Evolutionary conservation across 2,113 vertebrate genomes (phyloP), one percentile per base, ranked within the genome.

Genomic region (Rhinoderma darwinii): DNA sequence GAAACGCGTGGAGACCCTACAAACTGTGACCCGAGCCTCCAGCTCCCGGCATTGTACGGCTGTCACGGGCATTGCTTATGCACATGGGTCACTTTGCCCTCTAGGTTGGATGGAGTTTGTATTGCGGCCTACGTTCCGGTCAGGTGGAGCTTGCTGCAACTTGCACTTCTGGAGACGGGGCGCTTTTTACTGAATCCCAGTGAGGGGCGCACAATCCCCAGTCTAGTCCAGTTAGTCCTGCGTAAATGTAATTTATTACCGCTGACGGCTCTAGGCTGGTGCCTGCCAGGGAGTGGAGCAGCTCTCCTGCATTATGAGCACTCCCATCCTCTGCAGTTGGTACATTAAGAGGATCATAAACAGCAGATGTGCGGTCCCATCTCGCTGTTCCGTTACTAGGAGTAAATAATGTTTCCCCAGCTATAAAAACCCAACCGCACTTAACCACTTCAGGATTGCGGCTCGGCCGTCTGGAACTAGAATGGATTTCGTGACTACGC

Each of bases 261-360:
- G 63, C 63, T 37, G 50, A 51, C 50, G 30, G 63, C 20, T 68
- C 15, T 37, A 11, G 72, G 35, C 20, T 12, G 73, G 41, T 47
- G 73, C n/a, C 6, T 43, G 0, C 25, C 74, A 18, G 43, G 43
- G 43, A 32, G 6, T 30, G 41, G 12, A 75, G 39, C 43, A 7
- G 37, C 10, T 2, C 44, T 15, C 11, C 51, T 8, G 17, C 30
- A 9, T 15, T 32, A 35, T 27, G 20, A 18, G 9, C 17, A 43
- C n/a, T 72, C 22, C 25, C 63, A 50, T 72, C 44, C 44, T 51
- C n/a, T 9, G 68, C 35, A 59, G 20, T 74, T 12, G 25, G 47
- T 84, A 17, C 44, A 70, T 83, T 83, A 70, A 72, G 63, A 50
- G 82, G 63, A 51, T 56, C 82, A 72, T 51, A 83, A 72, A 83